phyloP scores from a whole-genome alignment of 2,113 vertebrate genomes.

The Scomber scombrus region DNA sequence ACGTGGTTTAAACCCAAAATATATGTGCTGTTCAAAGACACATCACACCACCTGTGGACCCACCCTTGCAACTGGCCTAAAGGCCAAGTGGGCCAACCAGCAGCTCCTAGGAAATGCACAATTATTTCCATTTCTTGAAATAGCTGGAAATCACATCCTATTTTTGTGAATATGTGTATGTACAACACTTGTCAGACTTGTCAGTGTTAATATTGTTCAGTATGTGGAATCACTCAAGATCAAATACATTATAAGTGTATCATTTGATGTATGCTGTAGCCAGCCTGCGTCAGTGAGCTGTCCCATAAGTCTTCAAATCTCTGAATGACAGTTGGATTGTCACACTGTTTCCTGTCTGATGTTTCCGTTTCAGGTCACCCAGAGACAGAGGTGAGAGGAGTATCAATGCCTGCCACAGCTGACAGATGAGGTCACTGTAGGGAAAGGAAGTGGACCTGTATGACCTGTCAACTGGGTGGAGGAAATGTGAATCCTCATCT shows the following conservation, averaged over 20 bases:
- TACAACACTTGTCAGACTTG: background rate
- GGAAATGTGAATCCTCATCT: conserved; percentile 50
- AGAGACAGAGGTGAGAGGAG: conserved; percentile 30
- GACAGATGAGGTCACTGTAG: conserved; percentile 50
- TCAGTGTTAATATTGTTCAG: too few relatives aligned
- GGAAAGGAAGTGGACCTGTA: conserved; percentile 65
- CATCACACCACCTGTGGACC: conserved; percentile 50
- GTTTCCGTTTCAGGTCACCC: conserved; percentile 27
- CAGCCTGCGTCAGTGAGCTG: background rate
- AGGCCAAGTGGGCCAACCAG: background rate
- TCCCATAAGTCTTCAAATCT: background rate
- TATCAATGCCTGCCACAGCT: conserved; percentile 8
- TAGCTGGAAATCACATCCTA: background rate
- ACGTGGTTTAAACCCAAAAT: conserved; percentile 22
- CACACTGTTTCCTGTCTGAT: conserved; percentile 43
- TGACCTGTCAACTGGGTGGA: conserved; percentile 52
- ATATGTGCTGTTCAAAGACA: conserved; percentile 19
- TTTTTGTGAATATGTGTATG: background rate
- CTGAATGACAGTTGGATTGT: conserved; percentile 25
- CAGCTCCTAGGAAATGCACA: conserved; percentile 6
- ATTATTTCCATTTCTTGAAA: conserved; percentile 34
- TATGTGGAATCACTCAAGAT: background rate
- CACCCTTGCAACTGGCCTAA: conserved; percentile 1
- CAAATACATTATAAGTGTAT: background rate
- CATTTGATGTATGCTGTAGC: background rate